Conservation (phyloP, 2,113 vertebrate species). For the Athene cunicularia region DNA sequence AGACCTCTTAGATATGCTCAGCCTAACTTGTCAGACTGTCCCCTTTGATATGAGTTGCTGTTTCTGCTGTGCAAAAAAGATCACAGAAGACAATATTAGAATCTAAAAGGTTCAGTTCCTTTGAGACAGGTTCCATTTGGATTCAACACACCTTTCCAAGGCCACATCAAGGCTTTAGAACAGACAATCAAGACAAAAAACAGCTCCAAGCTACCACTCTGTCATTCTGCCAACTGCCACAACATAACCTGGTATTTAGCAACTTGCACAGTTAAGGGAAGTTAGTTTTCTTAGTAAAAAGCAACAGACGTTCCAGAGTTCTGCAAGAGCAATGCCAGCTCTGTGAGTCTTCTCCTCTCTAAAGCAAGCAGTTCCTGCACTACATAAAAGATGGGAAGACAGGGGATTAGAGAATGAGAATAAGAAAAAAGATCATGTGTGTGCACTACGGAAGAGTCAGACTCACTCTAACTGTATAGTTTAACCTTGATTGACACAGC, state of each 20-base stretch:
- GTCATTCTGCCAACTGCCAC: conserved; percentile 8
- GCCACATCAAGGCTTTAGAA: not conserved
- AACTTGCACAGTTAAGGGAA: conserved; percentile 17
- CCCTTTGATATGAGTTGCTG: not conserved
- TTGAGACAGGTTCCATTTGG: not conserved
- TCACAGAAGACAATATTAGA: not conserved
- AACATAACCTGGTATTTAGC: conserved; percentile 9
- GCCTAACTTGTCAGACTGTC: not conserved
- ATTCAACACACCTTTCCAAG: not conserved
- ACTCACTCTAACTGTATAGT: not conserved
- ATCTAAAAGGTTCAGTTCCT: not conserved
- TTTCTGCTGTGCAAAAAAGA: not conserved
- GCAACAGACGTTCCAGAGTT: not conserved
- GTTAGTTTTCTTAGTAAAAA: not conserved
- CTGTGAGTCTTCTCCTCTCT: not conserved
- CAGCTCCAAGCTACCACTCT: not conserved
- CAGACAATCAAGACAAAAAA: not conserved
- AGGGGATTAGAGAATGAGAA: not conserved
- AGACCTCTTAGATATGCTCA: not conserved
- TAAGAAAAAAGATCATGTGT: not conserved
- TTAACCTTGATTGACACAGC: not conserved
- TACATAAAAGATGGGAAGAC: not conserved
- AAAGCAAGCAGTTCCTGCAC: not conserved
- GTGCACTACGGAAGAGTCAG: not conserved
- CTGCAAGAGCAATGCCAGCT: not conserved